A percentile compares a stretch with the other conserved stretches of the same genome.
phyloP scores from a whole-genome alignment of 23 tunicate species.

The Clavelina lepadiformis region DNA sequence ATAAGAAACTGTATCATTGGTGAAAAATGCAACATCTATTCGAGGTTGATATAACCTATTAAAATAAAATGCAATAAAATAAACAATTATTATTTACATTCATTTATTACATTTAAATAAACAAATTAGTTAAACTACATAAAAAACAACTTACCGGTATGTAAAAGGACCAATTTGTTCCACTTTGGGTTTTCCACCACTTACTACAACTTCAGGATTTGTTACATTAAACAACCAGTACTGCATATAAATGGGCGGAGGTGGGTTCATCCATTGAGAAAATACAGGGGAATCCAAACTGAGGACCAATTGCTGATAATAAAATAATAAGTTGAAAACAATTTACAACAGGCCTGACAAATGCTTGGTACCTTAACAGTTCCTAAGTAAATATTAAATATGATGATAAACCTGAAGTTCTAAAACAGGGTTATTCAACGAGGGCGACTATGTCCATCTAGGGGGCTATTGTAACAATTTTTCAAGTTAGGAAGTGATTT shows the following conservation, averaged over 20 bases:
- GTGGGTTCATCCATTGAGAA: slow-evolving; percentile 77
- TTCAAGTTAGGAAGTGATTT: too few relatives aligned
- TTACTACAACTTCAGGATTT: slow-evolving; percentile 44
- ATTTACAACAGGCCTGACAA: too few relatives aligned
- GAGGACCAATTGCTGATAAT: slow-evolving; percentile 65
- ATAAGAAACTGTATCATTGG: slow-evolving; percentile 66
- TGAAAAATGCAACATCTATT: slow-evolving; percentile 59
- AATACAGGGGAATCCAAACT: slow-evolving; percentile 63
- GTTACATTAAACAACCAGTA: slow-evolving; percentile 86
- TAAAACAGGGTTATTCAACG: too few relatives aligned
- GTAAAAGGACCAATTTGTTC: slow-evolving; percentile 78
- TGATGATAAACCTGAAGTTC: too few relatives aligned
- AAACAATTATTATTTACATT: not conserved
- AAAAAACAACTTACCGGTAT: slow-evolving; percentile 27
- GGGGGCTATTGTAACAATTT: too few relatives aligned
- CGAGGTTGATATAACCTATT: slow-evolving; percentile 55
- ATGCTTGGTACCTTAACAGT: too few relatives aligned
- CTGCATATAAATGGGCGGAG: slow-evolving; percentile 94
- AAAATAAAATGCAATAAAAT: not conserved
- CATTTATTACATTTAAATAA: not conserved
- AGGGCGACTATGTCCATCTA: too few relatives aligned
- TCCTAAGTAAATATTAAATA: too few relatives aligned
- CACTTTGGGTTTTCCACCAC: slow-evolving; percentile 67
- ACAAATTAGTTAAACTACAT: too few relatives aligned
- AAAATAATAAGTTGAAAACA: too few relatives aligned